Evolutionary conservation across 2,113 vertebrate species (phyloP).

Genomic region (Nothoprocta perdicaria): DNA sequence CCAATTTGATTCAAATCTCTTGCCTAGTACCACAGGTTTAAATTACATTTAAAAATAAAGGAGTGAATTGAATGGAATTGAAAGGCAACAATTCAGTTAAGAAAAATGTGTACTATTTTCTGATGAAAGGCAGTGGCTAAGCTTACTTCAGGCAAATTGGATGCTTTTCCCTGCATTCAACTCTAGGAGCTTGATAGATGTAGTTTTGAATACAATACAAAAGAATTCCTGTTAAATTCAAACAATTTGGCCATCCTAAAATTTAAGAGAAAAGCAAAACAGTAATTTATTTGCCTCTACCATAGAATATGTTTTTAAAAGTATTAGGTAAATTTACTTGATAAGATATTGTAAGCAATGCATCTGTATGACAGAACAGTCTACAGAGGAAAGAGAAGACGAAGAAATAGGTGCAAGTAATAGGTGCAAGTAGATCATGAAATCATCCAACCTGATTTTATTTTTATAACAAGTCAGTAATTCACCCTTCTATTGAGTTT

Average conservation of each 20-base stretch:
- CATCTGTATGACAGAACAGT: not conserved
- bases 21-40: not conserved
- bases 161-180: not conserved
- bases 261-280: not conserved
- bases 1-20: not conserved
- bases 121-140: not conserved
- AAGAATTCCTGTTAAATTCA: not conserved
- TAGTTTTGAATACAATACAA: not conserved
- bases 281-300: not conserved
- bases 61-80: not conserved
- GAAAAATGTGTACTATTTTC: not conserved
- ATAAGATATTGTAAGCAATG: not conserved
- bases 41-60: not conserved
- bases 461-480: not conserved
- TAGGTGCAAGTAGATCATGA: not conserved
- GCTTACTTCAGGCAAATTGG: not conserved
- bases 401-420: not conserved
- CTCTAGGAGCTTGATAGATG: not conserved
- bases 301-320: not conserved
- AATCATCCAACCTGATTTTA: not conserved
- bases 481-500: not conserved
- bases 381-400: not conserved
- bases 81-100: not conserved
- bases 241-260: not conserved
- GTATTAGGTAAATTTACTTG: not conserved